phyloP scores from a whole-genome alignment of 2,888 invertebrate genomes.

The Hanleya hanleyi region DNA sequence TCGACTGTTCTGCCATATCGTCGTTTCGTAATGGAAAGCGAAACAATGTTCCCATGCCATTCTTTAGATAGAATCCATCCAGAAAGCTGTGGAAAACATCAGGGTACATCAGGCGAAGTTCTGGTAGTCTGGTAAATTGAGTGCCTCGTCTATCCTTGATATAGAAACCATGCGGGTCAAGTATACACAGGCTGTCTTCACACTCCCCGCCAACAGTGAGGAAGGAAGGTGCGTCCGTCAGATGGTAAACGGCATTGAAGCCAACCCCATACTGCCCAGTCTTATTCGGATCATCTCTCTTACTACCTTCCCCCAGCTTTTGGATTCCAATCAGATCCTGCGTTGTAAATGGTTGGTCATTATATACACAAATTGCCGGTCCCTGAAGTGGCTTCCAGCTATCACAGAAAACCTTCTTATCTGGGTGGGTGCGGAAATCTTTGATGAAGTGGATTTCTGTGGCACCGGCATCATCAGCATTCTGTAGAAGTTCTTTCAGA shows the following conservation, averaged over 20 bases:
- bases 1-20: conserved; percentile 51
- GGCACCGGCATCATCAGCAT: neutral
- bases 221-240: conserved; percentile 59
- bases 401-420: conserved; percentile 41
- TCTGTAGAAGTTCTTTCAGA: conserved; percentile 59
- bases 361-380: conserved; percentile 57
- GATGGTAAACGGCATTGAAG: conserved; percentile 60
- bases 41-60: conserved; percentile 59
- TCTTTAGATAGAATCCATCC: conserved; percentile 33
- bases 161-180: conserved; percentile 64
- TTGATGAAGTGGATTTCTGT: conserved; percentile 56
- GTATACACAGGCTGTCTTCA: conserved; percentile 56
- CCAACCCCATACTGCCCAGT: conserved; percentile 62
- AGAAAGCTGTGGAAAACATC: conserved; percentile 57
- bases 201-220: conserved; percentile 42
- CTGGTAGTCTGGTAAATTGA: conserved; percentile 35
- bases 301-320: conserved; percentile 53
- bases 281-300: conserved; percentile 49
- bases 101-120: conserved; percentile 28
- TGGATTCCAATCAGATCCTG: conserved; percentile 52
- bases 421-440: conserved; percentile 50
- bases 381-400: conserved; percentile 46
- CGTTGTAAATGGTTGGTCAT: conserved; percentile 50
- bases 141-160: conserved; percentile 46
- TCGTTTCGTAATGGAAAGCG: conserved; percentile 61